Evolutionary conservation across 2,113 vertebrate genomes (phyloP).

Genomic region (Colinus virginianus): DNA sequence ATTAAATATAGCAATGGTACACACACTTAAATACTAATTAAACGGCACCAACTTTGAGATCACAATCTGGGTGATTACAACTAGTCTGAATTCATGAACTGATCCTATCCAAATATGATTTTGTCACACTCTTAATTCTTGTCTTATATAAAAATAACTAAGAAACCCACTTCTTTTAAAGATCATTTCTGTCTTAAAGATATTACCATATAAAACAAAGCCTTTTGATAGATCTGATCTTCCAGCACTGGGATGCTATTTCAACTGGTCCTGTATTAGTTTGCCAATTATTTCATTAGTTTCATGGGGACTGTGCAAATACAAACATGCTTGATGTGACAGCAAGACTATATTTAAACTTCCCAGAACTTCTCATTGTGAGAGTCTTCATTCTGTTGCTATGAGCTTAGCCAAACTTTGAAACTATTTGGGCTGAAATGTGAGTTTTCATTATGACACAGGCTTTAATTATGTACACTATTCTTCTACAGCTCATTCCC

Average conservation of each 20-base stretch:
- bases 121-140: neutral
- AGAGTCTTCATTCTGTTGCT: slow-evolving; percentile 20
- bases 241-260: slow-evolving; percentile 3
- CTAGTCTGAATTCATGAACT: neutral
- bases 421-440: slow-evolving; percentile 32
- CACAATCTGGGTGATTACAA: neutral
- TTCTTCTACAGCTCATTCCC: neutral
- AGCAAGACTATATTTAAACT: neutral
- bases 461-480: neutral
- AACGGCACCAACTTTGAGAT: neutral
- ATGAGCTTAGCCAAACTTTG: slow-evolving; percentile 35
- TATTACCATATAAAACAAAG: slow-evolving; percentile 44
- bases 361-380: slow-evolving; percentile 20
- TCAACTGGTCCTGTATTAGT: slow-evolving; percentile 14
- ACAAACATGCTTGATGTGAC: neutral
- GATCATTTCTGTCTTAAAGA: slow-evolving; percentile 52
- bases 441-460: slow-evolving; percentile 1
- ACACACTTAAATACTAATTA: slow-evolving; percentile 29
- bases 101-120: neutral
- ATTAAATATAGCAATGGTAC: slow-evolving; percentile 9
- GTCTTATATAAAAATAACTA: neutral
- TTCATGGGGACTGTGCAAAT: slow-evolving; percentile 26
- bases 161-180: slow-evolving; percentile 54
- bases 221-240: slow-evolving; percentile 2
- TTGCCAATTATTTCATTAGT: slow-evolving; percentile 33